Base-by-base conservation (phyloP, 2,888 invertebrate species). In the Drosophila sordidula region DNA sequence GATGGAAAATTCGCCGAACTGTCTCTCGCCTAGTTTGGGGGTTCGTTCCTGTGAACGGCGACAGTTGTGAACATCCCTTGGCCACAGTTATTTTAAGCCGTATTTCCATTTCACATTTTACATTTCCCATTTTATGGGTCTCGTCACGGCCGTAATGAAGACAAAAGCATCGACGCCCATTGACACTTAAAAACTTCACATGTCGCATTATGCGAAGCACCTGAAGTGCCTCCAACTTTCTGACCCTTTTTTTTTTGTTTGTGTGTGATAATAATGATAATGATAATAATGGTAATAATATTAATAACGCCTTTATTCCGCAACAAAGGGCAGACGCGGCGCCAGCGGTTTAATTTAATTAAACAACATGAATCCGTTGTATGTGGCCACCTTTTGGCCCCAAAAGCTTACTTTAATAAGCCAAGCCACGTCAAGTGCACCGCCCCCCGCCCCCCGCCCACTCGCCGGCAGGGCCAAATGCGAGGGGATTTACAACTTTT, bases 271-370 rank as follows among this genome's bases (percentile, higher is more conserved):
- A 39, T 51, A 11, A 52, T 16, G 36, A 49, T 41, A 29, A 51
- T 22, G 50, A 55, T 63, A 59, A 62, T 65, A 68, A 65, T 52
- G 72, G 73, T 85, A 85, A 87, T 84, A 87, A 84, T 85, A 85
- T 89, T 85, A 85, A 85, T 89, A 82, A 80, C 85, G 79, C 87
- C 81, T 87, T 85, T 80, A 87, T 85, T 67, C 70, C 81, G 50
- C 72, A 80, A 84, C 81, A 84, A 84, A 83, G 72, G 75, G 41
- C 69, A 55, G 57, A 57, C 55, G 49, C 67, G 69, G 70, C 75
- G 67, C 56, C 74, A 78, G 68, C 68, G 80, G 85, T 87, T 87
- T 86, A 87, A 86, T 86, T 86, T 89, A 86, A 86, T 86, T 86
- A 86, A 89, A 86, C 89, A 87, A 85, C 86, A 85, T 81, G 79